Conservation (phyloP, 2,888 invertebrate genomes). For the Gastrophysa polygoni region DNA sequence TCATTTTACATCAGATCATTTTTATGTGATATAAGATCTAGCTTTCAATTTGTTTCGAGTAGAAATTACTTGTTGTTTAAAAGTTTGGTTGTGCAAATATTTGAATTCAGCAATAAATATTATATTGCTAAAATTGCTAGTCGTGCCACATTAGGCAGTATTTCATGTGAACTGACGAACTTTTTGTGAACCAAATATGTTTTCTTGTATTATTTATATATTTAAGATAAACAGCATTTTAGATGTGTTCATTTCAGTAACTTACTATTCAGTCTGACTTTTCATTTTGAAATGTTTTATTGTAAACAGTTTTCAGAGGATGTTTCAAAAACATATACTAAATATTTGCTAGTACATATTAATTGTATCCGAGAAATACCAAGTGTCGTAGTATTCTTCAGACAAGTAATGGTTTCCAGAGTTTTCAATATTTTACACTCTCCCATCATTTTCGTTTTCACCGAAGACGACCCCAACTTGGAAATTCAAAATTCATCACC, state of each 20-base stretch:
- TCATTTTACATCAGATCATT: slow-evolving; percentile 22
- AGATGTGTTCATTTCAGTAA: neutral
- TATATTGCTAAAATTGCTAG: slow-evolving; percentile 25
- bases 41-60: neutral
- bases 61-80: neutral
- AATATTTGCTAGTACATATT: no score
- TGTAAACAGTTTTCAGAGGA: slow-evolving; percentile 20
- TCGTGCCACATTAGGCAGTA: slow-evolving; percentile 25
- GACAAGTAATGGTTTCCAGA: no score
- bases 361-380: slow-evolving; percentile 3
- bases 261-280: slow-evolving; percentile 7
- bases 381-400: no score
- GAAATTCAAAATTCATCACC: no score
- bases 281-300: slow-evolving; percentile 2
- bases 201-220: slow-evolving; percentile 27
- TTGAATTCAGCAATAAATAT: neutral
- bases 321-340: slow-evolving; percentile 32
- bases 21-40: slow-evolving; percentile 22
- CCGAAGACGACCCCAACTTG: no score
- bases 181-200: slow-evolving; percentile 30
- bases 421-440: no score
- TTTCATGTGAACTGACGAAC: slow-evolving; percentile 24
- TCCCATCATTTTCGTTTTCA: no score
- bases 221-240: slow-evolving; percentile 23
- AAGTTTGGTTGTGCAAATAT: neutral